These are phyloP conservation scores for Cheilinus undulatus DNA, from an alignment of 2,113 vertebrate species.

Conservation along the genomic window DNA sequence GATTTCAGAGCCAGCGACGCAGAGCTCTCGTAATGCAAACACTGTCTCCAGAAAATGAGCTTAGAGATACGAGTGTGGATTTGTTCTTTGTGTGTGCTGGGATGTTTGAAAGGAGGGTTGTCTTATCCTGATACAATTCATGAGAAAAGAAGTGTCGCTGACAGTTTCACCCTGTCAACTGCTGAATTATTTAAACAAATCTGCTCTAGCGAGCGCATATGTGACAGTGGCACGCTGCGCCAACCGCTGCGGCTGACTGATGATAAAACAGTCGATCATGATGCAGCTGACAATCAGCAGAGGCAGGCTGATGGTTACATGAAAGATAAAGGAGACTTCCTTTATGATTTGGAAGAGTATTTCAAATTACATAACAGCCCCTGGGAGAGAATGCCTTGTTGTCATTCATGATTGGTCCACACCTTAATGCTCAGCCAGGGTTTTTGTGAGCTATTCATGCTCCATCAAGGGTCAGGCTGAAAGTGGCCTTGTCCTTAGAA, in stretches of 20 bases:
- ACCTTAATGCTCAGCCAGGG: constrained; percentile 20
- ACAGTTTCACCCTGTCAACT: constrained; percentile 57
- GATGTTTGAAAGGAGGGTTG: constrained; percentile 33
- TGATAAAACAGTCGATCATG: constrained; percentile 36
- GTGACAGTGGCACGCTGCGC: constrained; percentile 30
- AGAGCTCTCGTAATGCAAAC: constrained; percentile 29
- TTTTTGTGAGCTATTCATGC: constrained; percentile 20
- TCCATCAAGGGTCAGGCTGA: constrained; percentile 36
- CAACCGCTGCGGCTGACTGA: constrained; percentile 27
- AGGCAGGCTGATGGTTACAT: constrained; percentile 16
- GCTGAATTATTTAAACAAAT: constrained; percentile 69
- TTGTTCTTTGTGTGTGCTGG: constrained; percentile 28
- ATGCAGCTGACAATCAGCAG: constrained; percentile 43
- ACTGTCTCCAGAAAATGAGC: constrained; percentile 32
- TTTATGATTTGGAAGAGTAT: constrained; percentile 28
- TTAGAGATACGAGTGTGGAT: constrained; percentile 43
- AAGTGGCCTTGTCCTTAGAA: constrained; percentile 60
- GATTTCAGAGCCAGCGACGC: constrained; percentile 1
- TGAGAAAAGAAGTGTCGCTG: constrained; percentile 49
- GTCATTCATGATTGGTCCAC: constrained; percentile 32
- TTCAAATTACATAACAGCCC: constrained; percentile 44
- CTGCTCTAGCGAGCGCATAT: constrained; percentile 39
- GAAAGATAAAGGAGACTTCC: constrained; percentile 43
- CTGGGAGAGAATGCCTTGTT: constrained; percentile 30
- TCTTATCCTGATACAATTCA: constrained; percentile 37